phyloP scores from a whole-genome alignment of 2,113 vertebrate genomes.

The Ictalurus punctatus region DNA sequence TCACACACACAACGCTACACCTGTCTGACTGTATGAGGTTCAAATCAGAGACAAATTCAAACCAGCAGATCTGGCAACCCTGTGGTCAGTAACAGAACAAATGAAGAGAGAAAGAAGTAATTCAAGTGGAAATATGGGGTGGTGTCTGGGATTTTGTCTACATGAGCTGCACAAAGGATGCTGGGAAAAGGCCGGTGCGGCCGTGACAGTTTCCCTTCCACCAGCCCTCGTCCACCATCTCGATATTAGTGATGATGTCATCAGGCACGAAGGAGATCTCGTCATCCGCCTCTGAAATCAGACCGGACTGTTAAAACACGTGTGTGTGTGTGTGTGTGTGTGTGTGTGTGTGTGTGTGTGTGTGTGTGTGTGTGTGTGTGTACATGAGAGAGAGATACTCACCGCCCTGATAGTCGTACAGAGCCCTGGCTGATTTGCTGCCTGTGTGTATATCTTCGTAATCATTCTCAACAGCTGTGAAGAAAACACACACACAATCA shows the following conservation, averaged over 20 bases:
- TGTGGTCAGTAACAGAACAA: not conserved
- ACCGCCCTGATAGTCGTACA: conserved; percentile 91
- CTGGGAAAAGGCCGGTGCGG: conserved; percentile 84
- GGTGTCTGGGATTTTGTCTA: conserved; percentile 56
- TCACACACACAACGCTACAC: not conserved
- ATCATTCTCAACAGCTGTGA: conserved; percentile 53
- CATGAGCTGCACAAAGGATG: conserved; percentile 82
- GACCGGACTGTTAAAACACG: not conserved
- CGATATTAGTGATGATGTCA: conserved; percentile 86
- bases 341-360: not conserved
- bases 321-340: not conserved
- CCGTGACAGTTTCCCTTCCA: conserved; percentile 85
- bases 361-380: conserved; percentile 17
- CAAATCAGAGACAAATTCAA: not conserved
- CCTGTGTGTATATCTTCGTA: conserved; percentile 67
- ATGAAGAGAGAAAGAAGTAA: not conserved
- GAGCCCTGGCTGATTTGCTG: conserved; percentile 70
- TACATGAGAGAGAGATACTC: conserved; percentile 39
- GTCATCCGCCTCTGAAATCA: conserved; percentile 81
- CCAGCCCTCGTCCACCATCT: conserved; percentile 95
- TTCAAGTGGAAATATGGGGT: not conserved
- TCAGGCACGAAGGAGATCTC: conserved; percentile 90
- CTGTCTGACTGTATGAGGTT: not conserved
- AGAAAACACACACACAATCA: not conserved
- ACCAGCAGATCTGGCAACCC: conserved; percentile 2